Evolutionary conservation across 2,113 vertebrate genomes (phyloP), one percentile per base, ranked within the genome.

Genomic region (Takifugu flavidus): DNA sequence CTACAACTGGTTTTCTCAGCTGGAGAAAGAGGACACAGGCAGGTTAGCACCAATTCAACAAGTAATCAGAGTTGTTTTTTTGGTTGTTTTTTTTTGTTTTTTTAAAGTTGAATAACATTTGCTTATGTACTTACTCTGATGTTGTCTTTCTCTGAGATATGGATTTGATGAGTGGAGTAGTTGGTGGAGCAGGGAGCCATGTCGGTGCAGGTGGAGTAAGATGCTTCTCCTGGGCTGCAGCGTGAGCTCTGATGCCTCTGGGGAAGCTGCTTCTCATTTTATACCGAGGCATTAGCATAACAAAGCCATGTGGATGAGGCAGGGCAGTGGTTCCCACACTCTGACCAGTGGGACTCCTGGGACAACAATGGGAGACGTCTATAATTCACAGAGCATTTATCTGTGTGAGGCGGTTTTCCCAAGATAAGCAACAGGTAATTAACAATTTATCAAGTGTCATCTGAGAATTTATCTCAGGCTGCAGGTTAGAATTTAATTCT

Each of bases 1-100:
- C 94, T 75, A 95, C 93, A 28, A 92, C 58, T 0, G 93, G 94
- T 72, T 95, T 96, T 73, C 93, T 92, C 70, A 94, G 62, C 94
- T 96, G 83, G 0, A 56, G 54, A 46, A 66, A 4, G 65, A 42
- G 57, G 2, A 27, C 4, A 11, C 2, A 29, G 44, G 44, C 44
- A 14, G 44, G 44, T 45, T 3, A 45, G 44, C 50, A 64, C 2
- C 50, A 57, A 7, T 27, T 20, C 46, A 43, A 10, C 4, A 28
- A 46, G 49, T 5, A 13, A 47, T 13, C 2, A 51, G 5, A 20
- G 20, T 20, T 20, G 20, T 20, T 20, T 20, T 20, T 20, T 20
- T 20, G 20, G 20, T 20, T 20, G 20, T 20, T 20, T 20, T 20
- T 20, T 20, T 20, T 20, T 20, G 46, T 20, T 29, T 42, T 15